Base-by-base conservation (phyloP, 2,888 invertebrate species). In the Chaetoderma sp. region DNA sequence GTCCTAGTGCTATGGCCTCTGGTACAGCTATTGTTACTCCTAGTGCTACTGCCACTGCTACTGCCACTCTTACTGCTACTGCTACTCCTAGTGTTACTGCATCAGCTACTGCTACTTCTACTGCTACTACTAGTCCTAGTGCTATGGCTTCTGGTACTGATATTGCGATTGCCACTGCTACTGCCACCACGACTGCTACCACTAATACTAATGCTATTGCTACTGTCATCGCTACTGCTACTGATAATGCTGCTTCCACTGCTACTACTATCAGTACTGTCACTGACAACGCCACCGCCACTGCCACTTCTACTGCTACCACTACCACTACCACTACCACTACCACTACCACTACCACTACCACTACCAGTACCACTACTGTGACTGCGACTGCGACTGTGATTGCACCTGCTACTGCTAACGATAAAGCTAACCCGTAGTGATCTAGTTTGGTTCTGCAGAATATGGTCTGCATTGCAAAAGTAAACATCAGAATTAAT, bases 51-150 rank as follows among this genome's bases (percentile, higher is more conserved):
- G 23, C 63, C 49, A 18, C 63, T 63, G 23, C 63, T 63, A 32
- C 49, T 63, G 30, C 63, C 47, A 49, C 63, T 65, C 27, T 47
- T 63, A 8, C 63, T 65, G 30, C 63, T 63, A 49, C 47, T 65
- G 21, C 63, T 49, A 30, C 63, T 63, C 1, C 63, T 63, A 13
- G 56, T 25, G 36, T 30, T 21, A 2, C 60, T 36, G n/a, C 36
- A 21, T 16, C 60, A 21, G 30, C 60, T 16, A 56, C 60, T 33
- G 30, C 57, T 16, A n/a, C 57, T 36, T 16, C 28, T 47, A 49
- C 63, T 23, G 52, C 60, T 32, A 57, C 55, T 21, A 4, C 60
- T 36, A 18, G 55, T 47, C 18, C 56, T 18, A 13, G 32, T 28
- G 33, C 56, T 10, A 56, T 55, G n/a, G 33, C 60, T 23, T 18